Evolutionary conservation across 2,797 vertebrate genomes (phyloP), one percentile per base, ranked within the genome.

Genomic region (Rhinella marina): DNA sequence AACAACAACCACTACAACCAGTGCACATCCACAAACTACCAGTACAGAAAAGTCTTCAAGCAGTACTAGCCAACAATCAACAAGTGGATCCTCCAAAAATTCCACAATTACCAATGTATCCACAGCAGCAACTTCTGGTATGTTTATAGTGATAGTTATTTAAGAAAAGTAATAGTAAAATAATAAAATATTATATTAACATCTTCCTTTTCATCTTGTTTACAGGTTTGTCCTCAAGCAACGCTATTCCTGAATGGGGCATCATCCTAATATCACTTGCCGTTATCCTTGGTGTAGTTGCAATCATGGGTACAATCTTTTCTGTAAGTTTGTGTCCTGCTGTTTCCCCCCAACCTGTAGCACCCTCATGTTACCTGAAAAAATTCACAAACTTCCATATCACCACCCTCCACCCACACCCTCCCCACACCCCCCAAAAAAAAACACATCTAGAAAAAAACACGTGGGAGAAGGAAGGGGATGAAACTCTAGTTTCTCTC

Each of bases 251-350:
- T 7, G 8, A 0, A 3, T 85, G 83, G 83, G 83, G 83, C n/a
- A 77, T 85, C 41, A 77, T 77, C 48, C 72, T 85, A 17, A 77
- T 85, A 21, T 50, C 32, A 27, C 57, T 85, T 52, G 83, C 32
- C 2, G 83, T 64, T 50, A 62, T 85, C 32, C 57, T 76, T 62
- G 32, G 23, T 19, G 2, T 17, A 9, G 3, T 12, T 11, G 6
- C 5, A 29, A 16, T 77, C 13, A 13, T 85, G 2, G 5, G 13
- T 52, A 9, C n/a, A 25, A 19, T 27, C 3, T 85, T 50, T 77
- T 25, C 10, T 57, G 83, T 85, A 85, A 77, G 83, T 81, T n/a
- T 1, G 6, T 32, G 0, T 32, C n/a, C 70, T 41, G 14, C 13
- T 57, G 77, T 59, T 12, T 75, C 0, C 41, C 41, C 7, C 41